Conservation (phyloP, 2,113 vertebrate species). For the Sinocyclocheilus anshuiensis region DNA sequence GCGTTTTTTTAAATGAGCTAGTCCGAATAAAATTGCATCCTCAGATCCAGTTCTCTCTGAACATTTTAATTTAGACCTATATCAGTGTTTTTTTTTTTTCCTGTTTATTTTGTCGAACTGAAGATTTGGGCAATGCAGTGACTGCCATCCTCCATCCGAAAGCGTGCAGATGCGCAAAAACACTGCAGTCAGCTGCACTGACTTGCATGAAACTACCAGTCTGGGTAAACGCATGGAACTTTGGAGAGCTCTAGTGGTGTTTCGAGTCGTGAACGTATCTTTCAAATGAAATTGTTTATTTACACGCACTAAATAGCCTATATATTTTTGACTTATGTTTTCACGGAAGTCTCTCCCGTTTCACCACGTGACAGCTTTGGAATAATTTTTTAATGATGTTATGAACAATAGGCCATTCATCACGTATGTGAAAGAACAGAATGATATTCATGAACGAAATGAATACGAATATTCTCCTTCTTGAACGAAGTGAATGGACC, state of each 20-base stretch:
- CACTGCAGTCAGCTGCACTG: not conserved
- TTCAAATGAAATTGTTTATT: not conserved
- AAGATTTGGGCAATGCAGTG: not conserved
- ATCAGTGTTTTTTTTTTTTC: not conserved
- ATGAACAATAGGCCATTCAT: not conserved
- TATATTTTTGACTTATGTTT: not conserved
- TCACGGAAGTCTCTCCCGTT: not conserved
- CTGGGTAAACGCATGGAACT: not conserved
- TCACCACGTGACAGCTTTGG: not conserved
- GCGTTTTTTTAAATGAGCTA: conserved; percentile 21
- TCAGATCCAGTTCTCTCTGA: not conserved
- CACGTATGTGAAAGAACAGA: not conserved
- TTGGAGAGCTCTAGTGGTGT: not conserved
- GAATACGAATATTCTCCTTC: not conserved
- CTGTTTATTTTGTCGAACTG: not conserved
- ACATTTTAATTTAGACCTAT: not conserved
- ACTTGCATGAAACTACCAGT: not conserved
- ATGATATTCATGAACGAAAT: not conserved
- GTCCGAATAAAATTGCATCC: not conserved
- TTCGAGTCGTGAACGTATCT: not conserved
- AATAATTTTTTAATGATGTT: not conserved
- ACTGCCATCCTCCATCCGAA: not conserved
- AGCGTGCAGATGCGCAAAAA: conserved; percentile 23
- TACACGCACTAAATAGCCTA: not conserved
- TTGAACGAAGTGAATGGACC: not conserved